Conservation (phyloP, 2,113 vertebrate genomes). For the Melanostigma gelatinosum region DNA sequence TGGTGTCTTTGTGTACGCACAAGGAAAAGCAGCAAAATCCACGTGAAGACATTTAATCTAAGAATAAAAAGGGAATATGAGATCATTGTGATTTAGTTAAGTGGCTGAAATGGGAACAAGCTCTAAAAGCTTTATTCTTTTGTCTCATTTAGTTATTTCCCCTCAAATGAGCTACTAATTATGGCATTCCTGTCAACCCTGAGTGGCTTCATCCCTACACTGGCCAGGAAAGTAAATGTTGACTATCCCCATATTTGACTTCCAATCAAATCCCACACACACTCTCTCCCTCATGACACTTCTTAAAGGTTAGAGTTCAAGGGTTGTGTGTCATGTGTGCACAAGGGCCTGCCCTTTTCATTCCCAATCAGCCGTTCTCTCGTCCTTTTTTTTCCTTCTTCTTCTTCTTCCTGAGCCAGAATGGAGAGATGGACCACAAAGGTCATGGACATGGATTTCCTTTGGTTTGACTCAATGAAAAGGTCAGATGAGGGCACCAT, state of each 20-base stretch:
- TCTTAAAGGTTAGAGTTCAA: slow-evolving; percentile 78
- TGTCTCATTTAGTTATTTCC: neutral
- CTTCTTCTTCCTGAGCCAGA: slow-evolving; percentile 63
- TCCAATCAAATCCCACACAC: slow-evolving; percentile 56
- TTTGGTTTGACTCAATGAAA: slow-evolving; percentile 82
- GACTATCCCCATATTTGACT: slow-evolving; percentile 56
- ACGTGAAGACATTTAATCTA: neutral
- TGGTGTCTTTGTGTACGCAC: slow-evolving; percentile 52
- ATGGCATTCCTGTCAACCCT: neutral
- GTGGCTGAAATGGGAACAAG: neutral
- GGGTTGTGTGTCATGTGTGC: slow-evolving; percentile 74
- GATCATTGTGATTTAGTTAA: neutral
- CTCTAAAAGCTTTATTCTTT: neutral
- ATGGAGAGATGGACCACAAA: slow-evolving; percentile 74
- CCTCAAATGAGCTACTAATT: neutral
- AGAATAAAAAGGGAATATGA: neutral
- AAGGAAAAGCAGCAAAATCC: neutral
- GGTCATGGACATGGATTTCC: slow-evolving; percentile 82
- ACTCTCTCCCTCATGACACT: slow-evolving; percentile 56
- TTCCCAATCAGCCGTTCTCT: slow-evolving; percentile 65
- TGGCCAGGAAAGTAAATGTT: slow-evolving; percentile 24
- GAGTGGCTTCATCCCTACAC: slow-evolving; percentile 2
- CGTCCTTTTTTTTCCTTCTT: neutral
- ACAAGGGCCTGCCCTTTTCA: slow-evolving; percentile 79
- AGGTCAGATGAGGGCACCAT: slow-evolving; percentile 80